Evolutionary conservation across 2,888 invertebrate species (phyloP).

Genomic region (Conomelus anceps): DNA sequence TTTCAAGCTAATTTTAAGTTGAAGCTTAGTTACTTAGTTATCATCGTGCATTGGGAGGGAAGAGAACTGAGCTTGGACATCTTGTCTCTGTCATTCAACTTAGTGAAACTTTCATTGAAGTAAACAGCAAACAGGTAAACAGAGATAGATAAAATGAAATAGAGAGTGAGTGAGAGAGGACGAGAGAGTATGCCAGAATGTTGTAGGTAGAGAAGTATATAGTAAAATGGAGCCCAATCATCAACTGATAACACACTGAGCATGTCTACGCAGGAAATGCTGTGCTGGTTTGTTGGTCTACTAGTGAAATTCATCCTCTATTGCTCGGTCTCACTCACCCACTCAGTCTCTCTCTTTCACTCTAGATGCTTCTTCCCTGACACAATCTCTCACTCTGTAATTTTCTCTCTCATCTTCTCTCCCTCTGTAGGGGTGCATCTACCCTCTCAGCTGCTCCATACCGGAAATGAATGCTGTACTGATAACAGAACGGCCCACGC

Average conservation of each 20-base stretch:
- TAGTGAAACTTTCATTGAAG: not conserved
- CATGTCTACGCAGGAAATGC: not conserved
- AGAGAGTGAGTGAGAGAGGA: not conserved
- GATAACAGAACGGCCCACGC: not conserved
- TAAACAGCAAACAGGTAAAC: not conserved
- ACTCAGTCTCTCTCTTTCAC: not conserved
- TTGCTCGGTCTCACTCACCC: too few relatives aligned
- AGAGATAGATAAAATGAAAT: not conserved
- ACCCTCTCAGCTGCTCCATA: not conserved
- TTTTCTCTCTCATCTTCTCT: not conserved
- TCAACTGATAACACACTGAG: not conserved
- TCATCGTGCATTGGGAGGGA: too few relatives aligned
- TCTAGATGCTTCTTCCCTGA: not conserved
- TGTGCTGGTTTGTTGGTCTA: not conserved
- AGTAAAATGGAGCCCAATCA: not conserved
- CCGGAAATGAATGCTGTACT: not conserved
- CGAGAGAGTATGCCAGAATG: not conserved
- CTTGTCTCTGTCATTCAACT: not conserved
- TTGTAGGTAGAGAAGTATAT: not conserved
- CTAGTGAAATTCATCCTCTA: too few relatives aligned
- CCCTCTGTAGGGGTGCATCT: too few relatives aligned
- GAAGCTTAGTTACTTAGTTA: too few relatives aligned
- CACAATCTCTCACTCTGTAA: too few relatives aligned
- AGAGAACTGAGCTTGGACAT: not conserved
- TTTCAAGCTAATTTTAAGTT: too few relatives aligned